Base-by-base conservation (phyloP, 2,113 vertebrate genomes). In the Galemys pyrenaicus region DNA sequence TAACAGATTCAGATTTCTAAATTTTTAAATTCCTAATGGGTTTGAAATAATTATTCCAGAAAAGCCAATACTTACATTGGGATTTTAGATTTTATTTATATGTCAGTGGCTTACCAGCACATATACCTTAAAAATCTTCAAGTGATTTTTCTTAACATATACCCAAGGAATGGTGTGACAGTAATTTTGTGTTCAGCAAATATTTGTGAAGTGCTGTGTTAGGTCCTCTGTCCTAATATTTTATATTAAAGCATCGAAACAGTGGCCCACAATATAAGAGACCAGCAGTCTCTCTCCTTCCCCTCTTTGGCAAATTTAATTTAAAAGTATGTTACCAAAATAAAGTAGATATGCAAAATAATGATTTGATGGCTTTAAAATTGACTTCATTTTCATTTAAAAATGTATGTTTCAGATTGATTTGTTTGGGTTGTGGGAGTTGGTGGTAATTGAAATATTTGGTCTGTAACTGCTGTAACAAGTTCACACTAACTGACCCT, bases 351-450 rank as follows among this genome's bases (percentile, higher is more conserved):
- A n/a, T 22, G 15, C 39, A 83, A n/a, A 79, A 20, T 80, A n/a
- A 28, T 82, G 39, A 65, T 74, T 78, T 64, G 39, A 37, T 82
- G 65, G 62, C 17, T 91, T 94, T 30, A 49, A 79, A 64, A 60
- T 92, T 67, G 79, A 39, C 13, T 68, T 91, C 32, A 71, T 35
- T 81, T 80, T 89, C 30, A 67, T 91, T 87, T 90, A 20, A n/a
- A 83, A 71, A 75, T 60, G 16, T 86, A 11, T 64, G 24, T 91
- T 83, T 92, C 35, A 94, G 35, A 51, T 89, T 46, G 71, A 19
- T 71, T 12, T 78, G 19, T 65, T 16, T 78, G 24, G 19, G 68
- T 49, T 94, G 94, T 84, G 83, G 87, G 54, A 96, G 54, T 89
- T 74, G 86, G 35, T 3, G 91, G 22, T 68, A 91, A 58, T 73